phyloP scores from a whole-genome alignment of 2,888 invertebrate species.

The Leptothorax acervorum region DNA sequence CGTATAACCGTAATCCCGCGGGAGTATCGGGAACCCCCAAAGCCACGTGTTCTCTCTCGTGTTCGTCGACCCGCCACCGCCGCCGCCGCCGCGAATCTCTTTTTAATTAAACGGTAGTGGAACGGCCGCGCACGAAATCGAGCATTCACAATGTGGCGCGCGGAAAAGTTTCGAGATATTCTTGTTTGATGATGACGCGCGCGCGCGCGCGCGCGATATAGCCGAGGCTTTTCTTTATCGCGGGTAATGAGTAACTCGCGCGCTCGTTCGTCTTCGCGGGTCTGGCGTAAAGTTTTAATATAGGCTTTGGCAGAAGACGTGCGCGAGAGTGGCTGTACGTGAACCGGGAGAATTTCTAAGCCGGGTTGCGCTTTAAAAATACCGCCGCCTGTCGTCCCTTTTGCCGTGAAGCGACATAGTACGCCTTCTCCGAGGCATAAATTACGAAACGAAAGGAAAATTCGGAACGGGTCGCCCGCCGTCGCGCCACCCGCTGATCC shows the following conservation, averaged over 20 bases:
- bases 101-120: constrained; percentile 74
- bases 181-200: constrained; percentile 25
- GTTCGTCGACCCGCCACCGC: constrained; percentile 64
- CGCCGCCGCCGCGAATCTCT: constrained; percentile 70
- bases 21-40: constrained; percentile 69
- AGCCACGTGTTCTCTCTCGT: constrained; percentile 59
- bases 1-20: constrained; percentile 75
- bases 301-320: neutral
- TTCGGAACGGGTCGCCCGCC: neutral
- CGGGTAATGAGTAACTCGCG: constrained; percentile 16
- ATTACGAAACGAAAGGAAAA: constrained; percentile 50
- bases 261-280: neutral
- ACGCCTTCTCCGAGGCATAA: constrained; percentile 13
- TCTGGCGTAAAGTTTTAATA: constrained; percentile 34
- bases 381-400: constrained; percentile 2
- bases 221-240: constrained; percentile 22
- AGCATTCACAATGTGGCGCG: constrained; percentile 52
- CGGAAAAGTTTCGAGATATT: constrained; percentile 41
- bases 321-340: neutral
- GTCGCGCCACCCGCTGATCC: constrained; percentile 6
- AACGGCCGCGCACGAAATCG: constrained; percentile 37
- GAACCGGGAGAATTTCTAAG: neutral
- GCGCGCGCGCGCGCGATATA: neutral
- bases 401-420: neutral
- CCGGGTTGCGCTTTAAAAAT: neutral